Evolutionary conservation across 35 echinoderm and acorn worm genomes (phyloP).

Genomic region (Lytechinus variegatus): DNA sequence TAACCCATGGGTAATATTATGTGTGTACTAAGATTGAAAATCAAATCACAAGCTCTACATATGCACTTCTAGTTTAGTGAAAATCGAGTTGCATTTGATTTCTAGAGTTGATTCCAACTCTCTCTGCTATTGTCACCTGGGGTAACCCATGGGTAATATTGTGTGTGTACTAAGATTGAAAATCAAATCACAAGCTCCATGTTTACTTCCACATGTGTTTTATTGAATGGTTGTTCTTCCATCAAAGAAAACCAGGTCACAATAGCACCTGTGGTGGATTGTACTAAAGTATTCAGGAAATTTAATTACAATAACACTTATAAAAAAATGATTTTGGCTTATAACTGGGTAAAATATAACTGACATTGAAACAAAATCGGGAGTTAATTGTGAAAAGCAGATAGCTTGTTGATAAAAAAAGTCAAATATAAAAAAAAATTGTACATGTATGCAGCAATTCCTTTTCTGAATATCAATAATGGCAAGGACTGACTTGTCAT

Average conservation of each 20-base stretch:
- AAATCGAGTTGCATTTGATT: no score
- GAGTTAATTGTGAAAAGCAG: no score
- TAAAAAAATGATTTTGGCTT: not conserved
- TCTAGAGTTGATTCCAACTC: no score
- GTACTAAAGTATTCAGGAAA: not conserved
- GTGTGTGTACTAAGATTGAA: not conserved
- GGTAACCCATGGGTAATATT: not conserved
- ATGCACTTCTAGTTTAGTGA: no score
- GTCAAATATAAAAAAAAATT: not conserved
- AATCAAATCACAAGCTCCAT: not conserved
- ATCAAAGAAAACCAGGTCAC: not conserved
- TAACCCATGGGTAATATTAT: not conserved
- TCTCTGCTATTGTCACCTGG: not conserved
- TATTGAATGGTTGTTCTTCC: slow-evolving; percentile 34
- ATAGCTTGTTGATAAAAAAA: no score
- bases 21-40: no score
- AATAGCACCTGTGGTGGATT: not conserved
- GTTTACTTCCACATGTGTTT: slow-evolving; percentile 34
- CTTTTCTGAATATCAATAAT: not conserved
- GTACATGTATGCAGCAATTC: not conserved
- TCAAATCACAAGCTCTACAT: no score
- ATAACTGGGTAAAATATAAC: not conserved
- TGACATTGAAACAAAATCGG: no score
- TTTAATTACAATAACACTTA: not conserved
- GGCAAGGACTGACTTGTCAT: not conserved